Conservation (phyloP, 2,888 invertebrate species). For the Flabesymbios commensalis region DNA sequence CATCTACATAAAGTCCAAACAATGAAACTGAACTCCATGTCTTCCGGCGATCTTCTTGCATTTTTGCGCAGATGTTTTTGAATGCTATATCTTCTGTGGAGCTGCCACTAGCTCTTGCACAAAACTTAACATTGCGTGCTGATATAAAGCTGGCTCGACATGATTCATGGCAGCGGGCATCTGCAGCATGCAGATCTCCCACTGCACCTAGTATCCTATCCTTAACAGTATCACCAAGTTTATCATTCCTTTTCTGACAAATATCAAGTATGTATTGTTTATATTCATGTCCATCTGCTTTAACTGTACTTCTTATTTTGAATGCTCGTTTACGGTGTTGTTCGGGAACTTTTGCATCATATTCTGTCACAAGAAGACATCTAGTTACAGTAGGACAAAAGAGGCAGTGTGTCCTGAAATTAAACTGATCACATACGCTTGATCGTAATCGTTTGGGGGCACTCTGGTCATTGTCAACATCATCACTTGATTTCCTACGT, state of each 20-base stretch:
- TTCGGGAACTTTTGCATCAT: neutral
- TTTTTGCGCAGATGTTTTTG: neutral
- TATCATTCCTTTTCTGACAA: slow-evolving; percentile 1
- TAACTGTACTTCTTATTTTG: neutral
- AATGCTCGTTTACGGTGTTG: neutral
- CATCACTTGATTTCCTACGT: neutral
- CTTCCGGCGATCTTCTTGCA: slow-evolving; percentile 6
- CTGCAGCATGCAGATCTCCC: slow-evolving; percentile 4
- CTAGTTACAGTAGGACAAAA: neutral
- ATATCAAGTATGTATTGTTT: slow-evolving; percentile 5
- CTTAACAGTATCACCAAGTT: slow-evolving; percentile 1
- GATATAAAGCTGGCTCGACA: slow-evolving; percentile 5
- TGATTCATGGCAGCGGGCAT: slow-evolving; percentile 3
- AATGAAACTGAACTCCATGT: slow-evolving; percentile 6
- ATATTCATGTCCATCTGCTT: slow-evolving; percentile 1
- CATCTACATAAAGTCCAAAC: slow-evolving; percentile 8
- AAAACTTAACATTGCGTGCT: neutral
- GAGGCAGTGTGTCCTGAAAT: neutral
- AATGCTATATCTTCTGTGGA: neutral
- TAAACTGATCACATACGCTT: neutral
- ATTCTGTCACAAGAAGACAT: neutral
- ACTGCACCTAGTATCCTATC: neutral
- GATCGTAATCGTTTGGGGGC: slow-evolving; percentile 5
- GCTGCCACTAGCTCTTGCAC: neutral
- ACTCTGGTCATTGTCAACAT: neutral